phyloP scores from a whole-genome alignment of 2,797 vertebrate genomes.

The Pogonophryne albipinna region DNA sequence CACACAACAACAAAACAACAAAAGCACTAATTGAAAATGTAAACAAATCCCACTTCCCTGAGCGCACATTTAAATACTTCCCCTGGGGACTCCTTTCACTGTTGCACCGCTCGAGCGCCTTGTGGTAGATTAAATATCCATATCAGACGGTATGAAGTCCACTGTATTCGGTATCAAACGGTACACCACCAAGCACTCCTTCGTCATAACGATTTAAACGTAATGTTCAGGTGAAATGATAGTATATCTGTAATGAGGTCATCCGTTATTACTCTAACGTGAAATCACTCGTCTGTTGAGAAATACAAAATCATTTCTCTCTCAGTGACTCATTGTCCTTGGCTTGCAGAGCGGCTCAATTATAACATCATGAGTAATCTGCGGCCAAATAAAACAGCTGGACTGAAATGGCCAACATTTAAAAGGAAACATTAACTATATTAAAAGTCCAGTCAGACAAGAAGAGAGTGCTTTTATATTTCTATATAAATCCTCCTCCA shows the following conservation, averaged over 20 bases:
- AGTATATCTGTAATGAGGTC: not conserved
- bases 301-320: not conserved
- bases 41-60: too few relatives aligned
- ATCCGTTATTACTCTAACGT: constrained; percentile 22
- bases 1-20: too few relatives aligned
- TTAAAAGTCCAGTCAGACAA: not conserved
- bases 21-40: too few relatives aligned
- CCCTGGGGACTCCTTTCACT: too few relatives aligned
- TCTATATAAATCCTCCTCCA: constrained; percentile 14
- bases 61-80: too few relatives aligned
- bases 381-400: not conserved
- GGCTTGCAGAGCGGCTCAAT: constrained; percentile 33
- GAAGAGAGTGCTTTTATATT: not conserved
- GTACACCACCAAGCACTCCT: too few relatives aligned
- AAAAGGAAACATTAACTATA: not conserved
- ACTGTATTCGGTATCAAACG: too few relatives aligned
- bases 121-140: too few relatives aligned
- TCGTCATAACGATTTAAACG: too few relatives aligned
- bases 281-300: constrained; percentile 10
- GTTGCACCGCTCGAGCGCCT: too few relatives aligned
- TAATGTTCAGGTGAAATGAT: too few relatives aligned
- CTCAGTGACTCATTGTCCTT: constrained; percentile 33
- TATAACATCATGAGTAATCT: constrained; percentile 40
- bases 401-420: constrained; percentile 24
- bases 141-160: too few relatives aligned